These are phyloP conservation scores for Papilio aristodemus DNA, from an alignment of 1,140 invertebrate genomes.

Conservation along the genomic window DNA sequence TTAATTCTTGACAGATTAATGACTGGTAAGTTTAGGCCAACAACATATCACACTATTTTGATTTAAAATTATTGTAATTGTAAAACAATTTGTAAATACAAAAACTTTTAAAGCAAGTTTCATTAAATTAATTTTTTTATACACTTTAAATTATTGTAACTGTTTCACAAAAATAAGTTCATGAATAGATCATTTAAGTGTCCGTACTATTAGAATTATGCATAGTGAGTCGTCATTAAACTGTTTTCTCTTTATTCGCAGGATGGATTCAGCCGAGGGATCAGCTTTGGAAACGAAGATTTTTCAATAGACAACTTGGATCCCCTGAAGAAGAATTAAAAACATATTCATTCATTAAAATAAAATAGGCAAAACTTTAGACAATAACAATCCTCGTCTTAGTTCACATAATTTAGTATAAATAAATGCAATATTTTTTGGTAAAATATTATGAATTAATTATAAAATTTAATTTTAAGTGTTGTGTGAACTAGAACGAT, in stretches of 20 bases:
- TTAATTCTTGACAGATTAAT: slow-evolving; percentile 51
- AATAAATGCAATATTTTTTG: slow-evolving; percentile 57
- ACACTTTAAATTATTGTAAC: too few species aligned
- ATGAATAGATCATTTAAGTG: too few species aligned
- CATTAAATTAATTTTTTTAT: too few species aligned
- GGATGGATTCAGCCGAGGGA: slow-evolving; percentile 91
- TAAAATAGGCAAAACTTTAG: slow-evolving; percentile 63
- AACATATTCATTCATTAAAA: slow-evolving; percentile 45
- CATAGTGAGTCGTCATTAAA: slow-evolving; percentile 14
- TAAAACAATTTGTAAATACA: neutral
- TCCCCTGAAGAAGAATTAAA: slow-evolving; percentile 83
- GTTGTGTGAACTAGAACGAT: slow-evolving; percentile 61
- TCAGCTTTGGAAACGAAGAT: slow-evolving; percentile 90
- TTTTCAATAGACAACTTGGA: slow-evolving; percentile 91
- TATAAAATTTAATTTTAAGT: slow-evolving; percentile 45
- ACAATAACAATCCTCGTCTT: slow-evolving; percentile 55
- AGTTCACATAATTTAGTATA: slow-evolving; percentile 60
- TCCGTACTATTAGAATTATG: too few species aligned
- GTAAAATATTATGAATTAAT: slow-evolving; percentile 47
- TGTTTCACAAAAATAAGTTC: too few species aligned
- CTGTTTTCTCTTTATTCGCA: slow-evolving; percentile 75
- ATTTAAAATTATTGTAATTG: neutral
- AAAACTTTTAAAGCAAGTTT: too few species aligned
- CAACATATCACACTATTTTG: neutral
- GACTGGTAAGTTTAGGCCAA: slow-evolving; percentile 47